Percentiles rank a stretch among this genome's conserved stretches.
These are phyloP conservation scores for Ethmia dodecea DNA, from an alignment of 2,888 invertebrate species.

Conservation along the genomic window DNA sequence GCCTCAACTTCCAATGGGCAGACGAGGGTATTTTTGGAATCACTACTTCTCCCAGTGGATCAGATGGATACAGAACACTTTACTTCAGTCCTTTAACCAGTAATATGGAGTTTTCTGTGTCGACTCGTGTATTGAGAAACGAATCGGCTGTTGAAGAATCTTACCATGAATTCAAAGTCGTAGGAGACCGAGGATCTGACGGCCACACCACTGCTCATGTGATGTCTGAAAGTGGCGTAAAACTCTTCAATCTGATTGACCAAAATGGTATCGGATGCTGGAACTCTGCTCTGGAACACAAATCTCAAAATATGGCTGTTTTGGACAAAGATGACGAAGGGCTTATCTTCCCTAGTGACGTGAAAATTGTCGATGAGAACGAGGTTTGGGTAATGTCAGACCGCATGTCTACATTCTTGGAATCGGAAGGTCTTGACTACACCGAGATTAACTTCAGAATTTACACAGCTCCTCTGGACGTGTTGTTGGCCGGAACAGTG, in stretches of 20 bases:
- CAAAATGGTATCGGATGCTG: slow-evolving; percentile 91
- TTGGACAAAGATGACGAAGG: slow-evolving; percentile 86
- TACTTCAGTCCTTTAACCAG: slow-evolving; percentile 90
- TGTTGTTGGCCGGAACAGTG: slow-evolving; percentile 82
- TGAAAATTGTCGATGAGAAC: slow-evolving; percentile 84
- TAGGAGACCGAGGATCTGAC: slow-evolving; percentile 81
- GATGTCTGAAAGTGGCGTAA: slow-evolving; percentile 85
- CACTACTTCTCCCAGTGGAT: slow-evolving; percentile 81
- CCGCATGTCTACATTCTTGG: slow-evolving; percentile 87
- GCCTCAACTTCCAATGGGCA: slow-evolving; percentile 91
- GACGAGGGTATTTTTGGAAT: slow-evolving; percentile 90
- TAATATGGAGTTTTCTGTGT: slow-evolving; percentile 86
- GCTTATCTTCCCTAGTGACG: slow-evolving; percentile 87
- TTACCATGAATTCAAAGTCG: slow-evolving; percentile 83
- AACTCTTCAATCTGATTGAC: slow-evolving; percentile 87
- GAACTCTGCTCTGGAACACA: slow-evolving; percentile 82
- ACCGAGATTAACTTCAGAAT: slow-evolving; percentile 88
- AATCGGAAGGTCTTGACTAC: slow-evolving; percentile 80
- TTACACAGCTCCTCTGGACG: slow-evolving; percentile 82
- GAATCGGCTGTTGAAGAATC: slow-evolving; percentile 81
- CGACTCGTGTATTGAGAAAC: slow-evolving; percentile 84
- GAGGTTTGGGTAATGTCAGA: slow-evolving; percentile 91
- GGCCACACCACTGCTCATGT: slow-evolving; percentile 85
- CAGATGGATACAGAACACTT: slow-evolving; percentile 83
- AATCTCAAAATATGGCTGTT: slow-evolving; percentile 81